phyloP scores from a whole-genome alignment of 30 jellyfish, hydroid and myxozoan species.

The Pelagia noctiluca region DNA sequence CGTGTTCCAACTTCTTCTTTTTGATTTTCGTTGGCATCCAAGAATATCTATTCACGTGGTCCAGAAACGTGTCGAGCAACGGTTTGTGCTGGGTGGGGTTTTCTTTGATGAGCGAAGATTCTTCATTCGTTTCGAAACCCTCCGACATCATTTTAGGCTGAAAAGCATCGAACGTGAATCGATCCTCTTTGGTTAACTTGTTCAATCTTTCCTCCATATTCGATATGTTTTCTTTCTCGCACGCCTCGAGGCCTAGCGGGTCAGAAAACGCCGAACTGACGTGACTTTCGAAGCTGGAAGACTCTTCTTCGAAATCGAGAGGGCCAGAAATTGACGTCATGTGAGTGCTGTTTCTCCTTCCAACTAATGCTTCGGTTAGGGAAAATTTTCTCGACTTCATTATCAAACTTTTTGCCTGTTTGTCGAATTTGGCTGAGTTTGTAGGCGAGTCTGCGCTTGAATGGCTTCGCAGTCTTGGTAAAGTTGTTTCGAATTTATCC shows the following conservation, averaged over 20 bases:
- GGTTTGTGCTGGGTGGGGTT: not conserved
- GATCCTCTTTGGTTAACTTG: not conserved
- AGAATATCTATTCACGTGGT: not conserved
- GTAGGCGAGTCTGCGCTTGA: constrained; percentile 2
- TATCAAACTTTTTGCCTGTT: not conserved
- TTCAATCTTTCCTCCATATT: too few species aligned
- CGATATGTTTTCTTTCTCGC: too few species aligned
- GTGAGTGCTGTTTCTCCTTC: not conserved
- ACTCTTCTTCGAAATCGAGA: not conserved
- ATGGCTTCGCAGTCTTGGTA: not conserved
- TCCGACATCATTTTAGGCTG: not conserved
- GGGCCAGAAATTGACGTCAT: not conserved
- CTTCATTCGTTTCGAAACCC: not conserved
- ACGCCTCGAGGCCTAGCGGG: too few species aligned
- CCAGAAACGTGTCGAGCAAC: not conserved
- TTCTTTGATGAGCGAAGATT: not conserved
- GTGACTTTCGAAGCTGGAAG: not conserved
- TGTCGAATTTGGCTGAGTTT: not conserved
- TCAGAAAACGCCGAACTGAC: not conserved
- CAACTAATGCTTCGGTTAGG: constrained; percentile 15
- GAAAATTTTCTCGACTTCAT: constrained; percentile 37
- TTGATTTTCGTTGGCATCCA: not conserved
- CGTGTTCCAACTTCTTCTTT: not conserved
- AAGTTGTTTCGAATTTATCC: not conserved
- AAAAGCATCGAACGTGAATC: not conserved